Evolutionary conservation across 2,113 vertebrate species (phyloP).

Genomic region (Corythoichthys intestinalis): DNA sequence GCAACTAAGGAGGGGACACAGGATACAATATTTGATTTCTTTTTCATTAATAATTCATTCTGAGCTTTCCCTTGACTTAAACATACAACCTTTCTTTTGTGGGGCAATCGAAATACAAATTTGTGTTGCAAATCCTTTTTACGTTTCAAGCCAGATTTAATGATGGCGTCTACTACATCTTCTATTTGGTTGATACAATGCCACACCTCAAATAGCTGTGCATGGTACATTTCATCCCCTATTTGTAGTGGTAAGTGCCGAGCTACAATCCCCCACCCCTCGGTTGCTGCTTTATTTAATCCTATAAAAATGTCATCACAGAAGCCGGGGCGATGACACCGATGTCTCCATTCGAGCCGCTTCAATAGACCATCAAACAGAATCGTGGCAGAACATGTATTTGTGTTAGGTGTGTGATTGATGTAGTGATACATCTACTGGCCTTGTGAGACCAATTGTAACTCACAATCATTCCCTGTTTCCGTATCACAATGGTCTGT

Average conservation of each 20-base stretch:
- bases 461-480: background rate
- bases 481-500: background rate
- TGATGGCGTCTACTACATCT: background rate
- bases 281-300: background rate
- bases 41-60: conserved; percentile 47
- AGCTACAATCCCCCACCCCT: background rate
- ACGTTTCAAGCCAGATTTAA: background rate
- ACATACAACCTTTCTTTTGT: background rate
- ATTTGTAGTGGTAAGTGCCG: background rate
- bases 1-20: conserved; percentile 8
- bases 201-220: background rate
- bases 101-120: background rate
- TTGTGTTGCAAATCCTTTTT: background rate
- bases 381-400: background rate
- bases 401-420: background rate
- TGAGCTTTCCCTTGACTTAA: conserved; percentile 26
- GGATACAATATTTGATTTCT: conserved; percentile 20
- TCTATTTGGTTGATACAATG: background rate
- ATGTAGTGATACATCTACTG: background rate
- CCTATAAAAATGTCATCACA: conserved; percentile 10
- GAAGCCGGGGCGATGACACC: conserved; percentile 1
- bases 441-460: background rate
- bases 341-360: conserved; percentile 11
- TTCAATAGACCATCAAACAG: conserved; percentile 12
- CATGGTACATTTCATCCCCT: background rate